phyloP scores from a whole-genome alignment of 2,888 invertebrate species.

The Nephrotoma flavescens region DNA sequence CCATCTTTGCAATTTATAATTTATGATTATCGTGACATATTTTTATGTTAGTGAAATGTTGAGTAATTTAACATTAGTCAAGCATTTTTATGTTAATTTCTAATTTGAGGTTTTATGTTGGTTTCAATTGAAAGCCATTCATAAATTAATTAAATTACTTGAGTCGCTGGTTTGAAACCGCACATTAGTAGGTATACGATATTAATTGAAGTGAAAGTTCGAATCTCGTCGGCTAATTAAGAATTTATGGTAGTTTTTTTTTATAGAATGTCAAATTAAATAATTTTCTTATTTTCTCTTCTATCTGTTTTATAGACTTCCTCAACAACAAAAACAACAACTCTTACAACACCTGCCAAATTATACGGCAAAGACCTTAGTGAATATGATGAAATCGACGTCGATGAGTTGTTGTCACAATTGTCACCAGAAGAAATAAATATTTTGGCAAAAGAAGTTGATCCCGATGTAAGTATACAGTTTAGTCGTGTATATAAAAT shows the following conservation, averaged over 20 bases:
- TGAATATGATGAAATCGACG: constrained; percentile 87
- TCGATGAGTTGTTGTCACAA: constrained; percentile 86
- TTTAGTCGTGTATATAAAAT: constrained; percentile 5
- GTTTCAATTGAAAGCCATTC: background rate
- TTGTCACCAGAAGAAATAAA: constrained; percentile 91
- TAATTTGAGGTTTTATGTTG: background rate
- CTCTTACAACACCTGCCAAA: constrained; percentile 81
- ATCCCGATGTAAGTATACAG: constrained; percentile 83
- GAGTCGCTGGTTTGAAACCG: background rate
- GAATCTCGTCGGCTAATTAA: background rate
- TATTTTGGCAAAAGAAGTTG: constrained; percentile 95
- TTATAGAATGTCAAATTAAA: background rate
- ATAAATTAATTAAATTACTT: background rate
- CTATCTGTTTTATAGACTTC: constrained; percentile 51
- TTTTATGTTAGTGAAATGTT: no score
- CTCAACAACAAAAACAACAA: constrained; percentile 74
- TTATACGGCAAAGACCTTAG: constrained; percentile 80
- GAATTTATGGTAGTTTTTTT: background rate
- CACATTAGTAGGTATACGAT: background rate
- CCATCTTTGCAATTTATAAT: no score
- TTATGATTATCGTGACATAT: no score
- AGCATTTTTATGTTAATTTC: background rate
- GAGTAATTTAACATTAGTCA: background rate
- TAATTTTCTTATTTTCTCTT: background rate
- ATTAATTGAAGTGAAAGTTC: background rate